Base-by-base conservation (phyloP, 2,797 vertebrate genomes). In the Gymnopithys bicolor region DNA sequence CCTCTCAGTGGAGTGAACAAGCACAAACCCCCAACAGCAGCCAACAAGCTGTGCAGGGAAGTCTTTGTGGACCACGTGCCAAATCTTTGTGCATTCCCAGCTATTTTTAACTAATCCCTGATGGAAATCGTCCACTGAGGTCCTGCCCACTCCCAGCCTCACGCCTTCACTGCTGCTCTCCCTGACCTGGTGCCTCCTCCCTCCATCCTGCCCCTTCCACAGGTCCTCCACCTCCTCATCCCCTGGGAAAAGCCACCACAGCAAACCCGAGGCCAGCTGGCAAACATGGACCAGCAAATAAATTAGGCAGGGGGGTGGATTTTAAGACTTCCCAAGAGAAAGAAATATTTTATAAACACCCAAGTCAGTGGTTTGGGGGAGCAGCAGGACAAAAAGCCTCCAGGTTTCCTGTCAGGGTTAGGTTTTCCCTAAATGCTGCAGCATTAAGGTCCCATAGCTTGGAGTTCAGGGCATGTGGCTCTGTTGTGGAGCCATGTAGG, bases 31-130 rank as follows among this genome's bases (percentile, higher is more conserved):
- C 33, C 19, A 6, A 19, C 11, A 32, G 51, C 51, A 19, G 2
- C 1, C 13, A 60, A 69, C 60, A 41, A 25, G 13, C 68, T 2
- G 43, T 3, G 35, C 3, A 35, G 86, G 62, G 60, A 59, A 73
- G 90, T 52, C 67, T 52, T 13, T 3, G 79, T 32, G 79, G 51
- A 39, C 88, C 81, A 89, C 67, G 53, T 91, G 92, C 92, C 86
- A 5, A 8, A 84, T 59, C 90, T 67, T 30, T 48, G 67, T 39
- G 32, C 92, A 28, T 84, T 93, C 93, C 88, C 86, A n/a, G 94
- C 92, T 93, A 95, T 94, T 95, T 95, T 94, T 96, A 96, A 70
- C 88, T 84, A 46, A 89, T 87, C 81, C 90, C 84, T 6, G 24
- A 63, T n/a, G 63, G 88, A 91, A 95, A 69, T 22, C 2, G 3